phyloP scores from a whole-genome alignment of 2,888 invertebrate genomes.

The Schizaphis graminum region DNA sequence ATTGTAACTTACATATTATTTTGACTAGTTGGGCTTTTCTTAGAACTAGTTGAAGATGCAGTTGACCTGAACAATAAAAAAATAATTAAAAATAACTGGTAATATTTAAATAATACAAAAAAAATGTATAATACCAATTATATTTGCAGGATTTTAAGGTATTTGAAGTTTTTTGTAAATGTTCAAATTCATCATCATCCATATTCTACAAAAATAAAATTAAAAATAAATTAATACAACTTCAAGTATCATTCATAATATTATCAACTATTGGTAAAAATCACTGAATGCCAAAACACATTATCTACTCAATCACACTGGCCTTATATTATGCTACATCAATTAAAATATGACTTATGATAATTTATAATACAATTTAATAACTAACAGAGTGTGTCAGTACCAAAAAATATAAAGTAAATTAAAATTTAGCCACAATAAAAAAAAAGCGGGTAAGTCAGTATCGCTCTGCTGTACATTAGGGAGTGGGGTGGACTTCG shows the following conservation, averaged over 20 bases:
- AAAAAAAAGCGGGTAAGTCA: too few species aligned
- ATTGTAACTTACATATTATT: conserved; percentile 44
- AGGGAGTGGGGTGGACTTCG: too few species aligned
- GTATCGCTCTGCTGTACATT: too few species aligned
- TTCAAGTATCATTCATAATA: background rate
- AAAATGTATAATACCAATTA: conserved; percentile 11
- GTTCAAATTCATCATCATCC: background rate
- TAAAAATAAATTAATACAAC: background rate
- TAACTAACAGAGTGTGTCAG: background rate
- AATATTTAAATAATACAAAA: background rate
- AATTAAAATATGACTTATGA: too few species aligned
- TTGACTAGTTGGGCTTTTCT: background rate
- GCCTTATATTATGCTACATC: too few species aligned
- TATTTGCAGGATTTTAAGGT: background rate
- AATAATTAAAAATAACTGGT: background rate
- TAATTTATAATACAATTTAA: background rate
- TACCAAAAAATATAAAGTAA: background rate
- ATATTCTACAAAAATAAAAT: background rate
- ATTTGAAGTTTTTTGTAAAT: background rate
- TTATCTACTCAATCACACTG: too few species aligned
- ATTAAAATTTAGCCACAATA: background rate
- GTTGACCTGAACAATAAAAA: conserved; percentile 13
- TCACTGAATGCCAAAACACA: background rate
- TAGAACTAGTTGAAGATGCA: background rate
- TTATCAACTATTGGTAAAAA: background rate